Evolutionary conservation across 2,113 vertebrate genomes (phyloP).

Genomic region (Centrocercus urophasianus): DNA sequence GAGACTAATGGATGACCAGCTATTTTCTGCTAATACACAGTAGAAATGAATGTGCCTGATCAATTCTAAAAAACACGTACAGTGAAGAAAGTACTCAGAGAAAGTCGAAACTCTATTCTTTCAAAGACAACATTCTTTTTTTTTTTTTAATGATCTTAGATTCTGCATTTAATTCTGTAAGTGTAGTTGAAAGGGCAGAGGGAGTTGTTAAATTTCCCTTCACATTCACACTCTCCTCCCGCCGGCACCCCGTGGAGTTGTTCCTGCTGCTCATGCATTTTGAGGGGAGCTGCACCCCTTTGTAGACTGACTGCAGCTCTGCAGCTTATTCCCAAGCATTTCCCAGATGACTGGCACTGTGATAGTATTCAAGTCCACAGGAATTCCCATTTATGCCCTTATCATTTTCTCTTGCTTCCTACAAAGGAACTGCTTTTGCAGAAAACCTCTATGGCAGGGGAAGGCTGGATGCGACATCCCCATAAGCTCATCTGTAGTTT

Average conservation of each 20-base stretch:
- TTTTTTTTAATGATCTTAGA: neutral
- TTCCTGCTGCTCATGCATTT: conserved; percentile 11
- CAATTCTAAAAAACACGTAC: conserved; percentile 40
- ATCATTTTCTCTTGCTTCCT: neutral
- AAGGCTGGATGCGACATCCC: neutral
- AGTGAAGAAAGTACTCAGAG: neutral
- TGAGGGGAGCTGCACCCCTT: neutral
- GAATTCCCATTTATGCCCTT: neutral
- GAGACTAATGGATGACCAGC: conserved; percentile 37
- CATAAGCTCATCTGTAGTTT: neutral
- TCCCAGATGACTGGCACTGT: neutral
- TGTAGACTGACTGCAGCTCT: neutral
- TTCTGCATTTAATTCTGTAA: conserved; percentile 44
- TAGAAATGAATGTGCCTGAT: conserved; percentile 10
- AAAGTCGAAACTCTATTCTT: neutral
- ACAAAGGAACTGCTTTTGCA: conserved; percentile 3
- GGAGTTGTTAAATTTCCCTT: conserved; percentile 54
- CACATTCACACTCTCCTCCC: conserved; percentile 11
- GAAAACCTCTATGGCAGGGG: neutral
- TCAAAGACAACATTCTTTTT: neutral
- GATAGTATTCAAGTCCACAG: neutral
- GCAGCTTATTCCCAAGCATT: conserved; percentile 13
- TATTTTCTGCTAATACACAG: conserved; percentile 25
- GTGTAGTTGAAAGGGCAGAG: conserved; percentile 50
- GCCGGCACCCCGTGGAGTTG: neutral